Evolutionary conservation across 1,140 invertebrate species (phyloP).

Genomic region (Calosoma granatense): DNA sequence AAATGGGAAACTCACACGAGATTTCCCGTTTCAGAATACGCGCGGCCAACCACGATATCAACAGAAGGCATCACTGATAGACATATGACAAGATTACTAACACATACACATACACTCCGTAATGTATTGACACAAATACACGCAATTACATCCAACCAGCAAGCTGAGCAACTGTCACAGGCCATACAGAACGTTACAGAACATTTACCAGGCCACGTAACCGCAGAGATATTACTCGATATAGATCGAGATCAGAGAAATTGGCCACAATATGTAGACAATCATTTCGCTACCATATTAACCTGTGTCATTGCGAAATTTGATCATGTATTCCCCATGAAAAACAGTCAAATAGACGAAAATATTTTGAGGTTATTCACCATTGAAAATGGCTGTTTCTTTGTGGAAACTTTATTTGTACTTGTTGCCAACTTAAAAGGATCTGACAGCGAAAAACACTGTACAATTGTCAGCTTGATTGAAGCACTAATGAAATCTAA

Average conservation of each 20-base stretch:
- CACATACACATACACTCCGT: not conserved
- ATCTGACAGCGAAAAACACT: constrained; percentile 26
- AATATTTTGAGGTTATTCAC: constrained; percentile 36
- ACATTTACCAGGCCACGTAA: constrained; percentile 49
- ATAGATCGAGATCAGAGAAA: constrained; percentile 31
- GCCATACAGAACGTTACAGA: constrained; percentile 17
- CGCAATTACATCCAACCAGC: constrained; percentile 34
- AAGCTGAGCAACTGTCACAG: constrained; percentile 28
- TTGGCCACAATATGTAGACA: constrained; percentile 32
- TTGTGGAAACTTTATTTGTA: constrained; percentile 39
- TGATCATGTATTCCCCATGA: constrained; percentile 41
- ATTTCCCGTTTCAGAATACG: constrained; percentile 20
- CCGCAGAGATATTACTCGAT: constrained; percentile 46
- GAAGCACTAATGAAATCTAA: constrained; percentile 45
- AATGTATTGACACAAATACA: constrained; percentile 30
- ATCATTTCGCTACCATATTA: constrained; percentile 37
- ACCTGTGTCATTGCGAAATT: constrained; percentile 37
- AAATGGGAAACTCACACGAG: constrained; percentile 30
- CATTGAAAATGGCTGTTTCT: constrained; percentile 40
- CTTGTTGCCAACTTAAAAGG: constrained; percentile 39
- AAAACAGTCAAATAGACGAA: constrained; percentile 30
- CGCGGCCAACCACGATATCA: not conserved
- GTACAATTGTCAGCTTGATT: constrained; percentile 35
- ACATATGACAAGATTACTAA: not conserved
- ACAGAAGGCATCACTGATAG: not conserved